Conservation (phyloP, 2,113 vertebrate genomes). For the Neopipo cinnamomea region DNA sequence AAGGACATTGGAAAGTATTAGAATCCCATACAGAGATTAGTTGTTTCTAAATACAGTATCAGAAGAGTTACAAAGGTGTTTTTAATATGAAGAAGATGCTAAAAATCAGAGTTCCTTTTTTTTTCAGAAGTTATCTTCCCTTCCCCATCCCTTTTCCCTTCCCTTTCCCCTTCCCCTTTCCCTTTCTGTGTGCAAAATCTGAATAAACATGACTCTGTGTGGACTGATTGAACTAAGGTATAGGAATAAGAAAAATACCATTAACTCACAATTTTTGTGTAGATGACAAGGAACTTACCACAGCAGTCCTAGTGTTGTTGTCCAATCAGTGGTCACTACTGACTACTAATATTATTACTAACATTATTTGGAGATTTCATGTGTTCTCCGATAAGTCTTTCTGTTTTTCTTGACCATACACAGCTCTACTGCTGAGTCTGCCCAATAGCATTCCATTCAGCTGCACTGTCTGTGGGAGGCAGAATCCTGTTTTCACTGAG, state of each 20-base stretch:
- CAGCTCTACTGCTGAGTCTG: background rate
- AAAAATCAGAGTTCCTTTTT: background rate
- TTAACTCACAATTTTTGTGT: background rate
- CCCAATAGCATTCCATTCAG: background rate
- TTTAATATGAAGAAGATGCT: background rate
- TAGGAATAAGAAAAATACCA: background rate
- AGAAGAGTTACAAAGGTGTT: background rate
- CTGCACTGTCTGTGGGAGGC: background rate
- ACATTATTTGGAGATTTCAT: background rate
- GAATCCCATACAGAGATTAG: conserved; percentile 26
- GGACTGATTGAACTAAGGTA: background rate
- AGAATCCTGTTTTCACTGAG: background rate
- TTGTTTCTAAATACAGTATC: conserved; percentile 32
- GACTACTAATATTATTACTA: background rate
- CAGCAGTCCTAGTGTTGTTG: background rate
- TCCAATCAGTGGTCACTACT: background rate
- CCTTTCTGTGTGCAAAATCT: background rate
- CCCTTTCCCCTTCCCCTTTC: background rate
- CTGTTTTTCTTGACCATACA: background rate
- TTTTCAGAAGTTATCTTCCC: background rate
- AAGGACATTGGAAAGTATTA: conserved; percentile 66
- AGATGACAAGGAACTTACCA: background rate
- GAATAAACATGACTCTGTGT: background rate
- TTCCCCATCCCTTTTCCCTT: background rate
- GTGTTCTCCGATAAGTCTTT: background rate